Percentiles rank a stretch among this genome's conserved stretches.
These are phyloP conservation scores for Urosaurus nigricauda DNA, from an alignment of 2,797 vertebrate species.

Conservation along the genomic window DNA sequence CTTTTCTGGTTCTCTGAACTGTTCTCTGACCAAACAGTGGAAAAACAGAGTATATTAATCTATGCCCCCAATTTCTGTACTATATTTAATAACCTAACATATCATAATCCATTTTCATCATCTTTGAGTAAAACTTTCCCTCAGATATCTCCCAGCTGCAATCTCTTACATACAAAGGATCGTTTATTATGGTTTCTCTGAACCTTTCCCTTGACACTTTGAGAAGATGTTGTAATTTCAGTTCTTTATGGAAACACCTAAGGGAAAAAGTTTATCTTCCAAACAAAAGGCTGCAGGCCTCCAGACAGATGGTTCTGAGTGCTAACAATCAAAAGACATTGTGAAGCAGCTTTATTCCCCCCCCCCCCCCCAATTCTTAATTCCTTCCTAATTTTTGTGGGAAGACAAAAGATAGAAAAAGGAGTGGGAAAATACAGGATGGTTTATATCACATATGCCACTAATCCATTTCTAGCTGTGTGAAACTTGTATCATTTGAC, in stretches of 20 bases:
- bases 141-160: background rate
- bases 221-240: slow-evolving; percentile 4
- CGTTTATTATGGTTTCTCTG: background rate
- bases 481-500: background rate
- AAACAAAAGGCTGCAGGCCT: background rate
- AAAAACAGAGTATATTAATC: background rate
- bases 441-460: background rate
- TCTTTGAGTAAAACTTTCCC: background rate
- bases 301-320: background rate
- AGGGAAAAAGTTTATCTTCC: background rate
- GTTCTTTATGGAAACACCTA: background rate
- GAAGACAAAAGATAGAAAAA: background rate
- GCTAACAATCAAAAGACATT: background rate
- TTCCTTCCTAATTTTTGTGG: background rate
- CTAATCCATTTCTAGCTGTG: background rate
- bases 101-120: slow-evolving; percentile 7
- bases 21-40: background rate
- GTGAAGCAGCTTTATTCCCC: background rate
- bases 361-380: background rate
- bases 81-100: background rate
- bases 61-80: background rate
- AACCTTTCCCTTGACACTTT: background rate
- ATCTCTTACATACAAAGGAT: background rate
- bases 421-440: background rate
- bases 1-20: background rate